These are phyloP conservation scores for Strix aluco DNA, from an alignment of 2,113 vertebrate genomes.

Conservation along the genomic window DNA sequence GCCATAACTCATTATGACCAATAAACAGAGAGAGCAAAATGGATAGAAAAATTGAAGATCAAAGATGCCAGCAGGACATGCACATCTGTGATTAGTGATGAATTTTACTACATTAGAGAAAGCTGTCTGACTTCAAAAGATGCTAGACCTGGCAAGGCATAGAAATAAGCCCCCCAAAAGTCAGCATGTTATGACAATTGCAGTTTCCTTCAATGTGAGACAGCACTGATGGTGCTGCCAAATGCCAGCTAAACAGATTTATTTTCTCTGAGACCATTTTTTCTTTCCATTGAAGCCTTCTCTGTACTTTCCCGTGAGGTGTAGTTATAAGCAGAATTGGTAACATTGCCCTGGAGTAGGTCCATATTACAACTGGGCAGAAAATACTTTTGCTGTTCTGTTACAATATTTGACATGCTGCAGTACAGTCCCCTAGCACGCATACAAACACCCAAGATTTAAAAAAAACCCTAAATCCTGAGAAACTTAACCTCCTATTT, in stretches of 20 bases:
- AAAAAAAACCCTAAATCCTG: accelerated
- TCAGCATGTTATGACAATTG: conserved; percentile 4
- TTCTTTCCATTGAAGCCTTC: not conserved
- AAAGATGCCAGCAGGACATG: conserved; percentile 31
- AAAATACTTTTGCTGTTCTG: not conserved
- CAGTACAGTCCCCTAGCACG: not conserved
- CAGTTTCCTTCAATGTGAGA: not conserved
- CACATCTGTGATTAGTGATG: conserved; percentile 23
- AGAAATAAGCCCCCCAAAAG: not conserved
- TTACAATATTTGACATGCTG: not conserved
- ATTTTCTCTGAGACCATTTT: not conserved
- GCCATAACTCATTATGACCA: conserved; percentile 55
- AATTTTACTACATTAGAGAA: conserved; percentile 30
- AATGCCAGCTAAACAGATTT: conserved; percentile 2
- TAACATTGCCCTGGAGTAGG: not conserved
- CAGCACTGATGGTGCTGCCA: not conserved
- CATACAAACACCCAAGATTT: not conserved
- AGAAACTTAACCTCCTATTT: not conserved
- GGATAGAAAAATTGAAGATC: conserved; percentile 49
- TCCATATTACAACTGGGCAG: not conserved
- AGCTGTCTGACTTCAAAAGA: conserved; percentile 19
- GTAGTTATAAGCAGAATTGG: not conserved
- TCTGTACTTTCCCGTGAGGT: not conserved
- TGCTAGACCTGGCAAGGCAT: conserved; percentile 10
- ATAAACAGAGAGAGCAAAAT: conserved; percentile 38